Evolutionary conservation across 2,797 vertebrate species (phyloP), one percentile per base, ranked within the genome.

Genomic region (Rhadinocentrus ornatus): DNA sequence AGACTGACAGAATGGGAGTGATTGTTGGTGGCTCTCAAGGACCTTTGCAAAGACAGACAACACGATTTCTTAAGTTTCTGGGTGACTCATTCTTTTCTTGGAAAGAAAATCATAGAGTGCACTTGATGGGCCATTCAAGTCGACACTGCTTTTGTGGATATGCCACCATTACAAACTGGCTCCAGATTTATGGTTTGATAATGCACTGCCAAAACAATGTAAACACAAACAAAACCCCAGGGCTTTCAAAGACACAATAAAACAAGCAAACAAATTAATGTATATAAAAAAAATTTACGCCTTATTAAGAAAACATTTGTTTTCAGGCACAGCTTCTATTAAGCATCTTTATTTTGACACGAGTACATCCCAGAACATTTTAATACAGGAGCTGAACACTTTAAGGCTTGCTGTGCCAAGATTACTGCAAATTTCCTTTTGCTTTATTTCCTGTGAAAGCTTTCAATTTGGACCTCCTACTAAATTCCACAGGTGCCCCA

Each of bases 61-160:
- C 73, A 71, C 18, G 12, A 88, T 90, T 78, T 84, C 81, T 81
- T 80, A 66, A 73, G 66, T 13, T 54, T 75, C 76, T 80, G 82
- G 81, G 69, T 87, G 87, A 91, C 81, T 80, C 69, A 24, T 78
- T 84, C 89, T 93, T 89, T 92, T 94, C 92, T 85, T 61, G 84
- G 86, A 78, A 55, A 76, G 62, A 78, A 81, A 88, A 86, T 77
- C 83, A 84, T 62, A 59, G 83, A 69, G 71, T 27, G 11, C 74
- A 72, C 67, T 88, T 85, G 84, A 90, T 81, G 81, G 78, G 78
- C 83, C 84, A 86, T 83, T 85, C 65, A 87, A 88, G 83, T 69
- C 44, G 41, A 86, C 82, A 73, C 74, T 65, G 70, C 75, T 88
- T 86, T 88, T 82, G 84, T 87, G 84, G 73, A 78, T 84, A 75